Evolutionary conservation across 2,888 invertebrate genomes (phyloP).

Genomic region (Cistogaster globosa): DNA sequence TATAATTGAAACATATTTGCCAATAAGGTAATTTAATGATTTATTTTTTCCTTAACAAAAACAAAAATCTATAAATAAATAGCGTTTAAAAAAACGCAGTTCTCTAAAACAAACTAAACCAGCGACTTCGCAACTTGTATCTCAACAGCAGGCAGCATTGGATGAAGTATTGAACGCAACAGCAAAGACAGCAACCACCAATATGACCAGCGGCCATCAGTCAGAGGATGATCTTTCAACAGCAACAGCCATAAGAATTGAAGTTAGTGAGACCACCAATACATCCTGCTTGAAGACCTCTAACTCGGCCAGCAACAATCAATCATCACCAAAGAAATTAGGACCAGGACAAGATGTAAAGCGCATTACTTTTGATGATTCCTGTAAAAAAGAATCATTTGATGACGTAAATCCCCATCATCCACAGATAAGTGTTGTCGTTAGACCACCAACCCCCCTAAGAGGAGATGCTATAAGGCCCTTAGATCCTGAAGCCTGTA

Average conservation of each 20-base stretch:
- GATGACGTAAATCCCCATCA: slow-evolving; percentile 83
- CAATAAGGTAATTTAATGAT: slow-evolving; percentile 47
- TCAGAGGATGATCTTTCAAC: slow-evolving; percentile 78
- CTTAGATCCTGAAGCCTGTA: slow-evolving; percentile 80
- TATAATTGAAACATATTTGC: slow-evolving; percentile 24
- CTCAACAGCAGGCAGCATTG: slow-evolving; percentile 79
- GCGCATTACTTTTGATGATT: slow-evolving; percentile 83
- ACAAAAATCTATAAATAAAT: slow-evolving; percentile 37
- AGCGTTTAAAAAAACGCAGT: slow-evolving; percentile 80
- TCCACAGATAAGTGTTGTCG: slow-evolving; percentile 89
- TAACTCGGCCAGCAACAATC: slow-evolving; percentile 6
- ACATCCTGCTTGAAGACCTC: slow-evolving; percentile 70
- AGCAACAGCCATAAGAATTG: slow-evolving; percentile 78
- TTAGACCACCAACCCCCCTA: slow-evolving; percentile 90
- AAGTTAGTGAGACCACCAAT: slow-evolving; percentile 75
- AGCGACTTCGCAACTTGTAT: slow-evolving; percentile 78
- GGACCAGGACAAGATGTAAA: slow-evolving; percentile 82
- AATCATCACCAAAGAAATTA: slow-evolving; percentile 77
- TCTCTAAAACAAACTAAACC: slow-evolving; percentile 79
- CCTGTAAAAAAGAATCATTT: slow-evolving; percentile 83
- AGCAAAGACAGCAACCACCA: slow-evolving; percentile 72
- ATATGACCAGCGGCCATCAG: slow-evolving; percentile 63
- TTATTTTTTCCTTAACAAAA: slow-evolving; percentile 47
- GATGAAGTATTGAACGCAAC: slow-evolving; percentile 73
- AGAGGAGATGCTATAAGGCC: slow-evolving; percentile 85